A percentile compares a stretch with the other conserved stretches of the same genome.
These are phyloP conservation scores for Colistium nudipinnis DNA, from an alignment of 2,113 vertebrate species.

Conservation along the genomic window DNA sequence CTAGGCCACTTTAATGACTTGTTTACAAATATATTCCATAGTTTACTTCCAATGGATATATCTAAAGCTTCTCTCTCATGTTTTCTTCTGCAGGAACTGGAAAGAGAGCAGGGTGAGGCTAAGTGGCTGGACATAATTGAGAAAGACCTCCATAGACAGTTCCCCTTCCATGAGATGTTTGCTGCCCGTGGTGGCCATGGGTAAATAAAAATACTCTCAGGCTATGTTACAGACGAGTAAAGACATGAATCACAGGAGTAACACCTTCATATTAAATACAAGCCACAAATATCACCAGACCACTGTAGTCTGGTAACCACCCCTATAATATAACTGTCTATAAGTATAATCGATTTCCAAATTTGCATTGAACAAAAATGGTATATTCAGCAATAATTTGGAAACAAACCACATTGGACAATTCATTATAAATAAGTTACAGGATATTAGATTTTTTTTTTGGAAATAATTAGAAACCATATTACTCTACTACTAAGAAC, in stretches of 20 bases:
- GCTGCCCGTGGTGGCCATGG: constrained; percentile 90
- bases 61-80: not conserved
- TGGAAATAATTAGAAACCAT: too few relatives aligned
- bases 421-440: not conserved
- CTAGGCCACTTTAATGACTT: not conserved
- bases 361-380: not conserved
- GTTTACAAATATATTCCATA: not conserved
- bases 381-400: not conserved
- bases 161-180: constrained; percentile 95
- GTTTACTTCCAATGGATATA: not conserved
- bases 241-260: not conserved
- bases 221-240: not conserved
- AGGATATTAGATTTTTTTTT: not conserved
- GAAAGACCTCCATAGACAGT: constrained; percentile 92
- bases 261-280: not conserved
- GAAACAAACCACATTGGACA: not conserved
- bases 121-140: constrained; percentile 95
- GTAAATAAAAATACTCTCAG: constrained; percentile 70
- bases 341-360: too few relatives aligned
- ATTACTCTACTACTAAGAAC: too few relatives aligned
- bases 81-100: constrained; percentile 82
- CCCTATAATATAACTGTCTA: too few relatives aligned
- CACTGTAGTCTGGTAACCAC: too few relatives aligned
- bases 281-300: not conserved
- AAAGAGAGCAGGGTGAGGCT: constrained; percentile 87